phyloP scores from a whole-genome alignment of 2,797 vertebrate species.

The Clamator glandarius region DNA sequence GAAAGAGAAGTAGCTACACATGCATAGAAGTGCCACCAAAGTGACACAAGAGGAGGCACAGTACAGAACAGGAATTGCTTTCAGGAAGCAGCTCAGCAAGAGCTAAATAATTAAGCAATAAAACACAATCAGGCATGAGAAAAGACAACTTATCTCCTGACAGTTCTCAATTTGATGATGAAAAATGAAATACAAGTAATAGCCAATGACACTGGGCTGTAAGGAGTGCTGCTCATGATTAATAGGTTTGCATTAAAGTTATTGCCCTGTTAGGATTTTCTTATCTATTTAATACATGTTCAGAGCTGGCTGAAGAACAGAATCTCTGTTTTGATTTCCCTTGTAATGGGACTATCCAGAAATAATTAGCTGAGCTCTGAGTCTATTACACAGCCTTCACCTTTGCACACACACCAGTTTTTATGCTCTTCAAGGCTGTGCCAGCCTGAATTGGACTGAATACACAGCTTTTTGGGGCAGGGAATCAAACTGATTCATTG shows the following conservation, averaged over 20 bases:
- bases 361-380: slow-evolving; percentile 2
- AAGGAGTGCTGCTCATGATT: slow-evolving; percentile 14
- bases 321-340: slow-evolving; percentile 54
- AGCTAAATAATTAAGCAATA: slow-evolving; percentile 63
- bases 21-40: background rate
- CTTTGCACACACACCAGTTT: background rate
- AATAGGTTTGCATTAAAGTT: slow-evolving; percentile 48
- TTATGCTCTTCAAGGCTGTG: background rate
- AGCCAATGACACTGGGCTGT: background rate
- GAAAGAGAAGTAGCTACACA: slow-evolving; percentile 7
- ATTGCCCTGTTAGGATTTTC: slow-evolving; percentile 43
- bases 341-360: slow-evolving; percentile 20
- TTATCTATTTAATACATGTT: slow-evolving; percentile 45
- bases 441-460: background rate
- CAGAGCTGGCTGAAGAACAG: background rate
- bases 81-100: slow-evolving; percentile 17
- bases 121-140: slow-evolving; percentile 36
- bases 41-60: accelerated
- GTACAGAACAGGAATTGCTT: slow-evolving; percentile 6
- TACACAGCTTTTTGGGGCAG: accelerated
- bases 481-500: background rate
- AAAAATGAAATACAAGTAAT: slow-evolving; percentile 63
- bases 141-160: slow-evolving; percentile 60
- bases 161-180: slow-evolving; percentile 46
- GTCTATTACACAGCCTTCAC: slow-evolving; percentile 12